Evolutionary conservation across 2,888 invertebrate genomes (phyloP).

Genomic region (Dromius quadrimaculatus): DNA sequence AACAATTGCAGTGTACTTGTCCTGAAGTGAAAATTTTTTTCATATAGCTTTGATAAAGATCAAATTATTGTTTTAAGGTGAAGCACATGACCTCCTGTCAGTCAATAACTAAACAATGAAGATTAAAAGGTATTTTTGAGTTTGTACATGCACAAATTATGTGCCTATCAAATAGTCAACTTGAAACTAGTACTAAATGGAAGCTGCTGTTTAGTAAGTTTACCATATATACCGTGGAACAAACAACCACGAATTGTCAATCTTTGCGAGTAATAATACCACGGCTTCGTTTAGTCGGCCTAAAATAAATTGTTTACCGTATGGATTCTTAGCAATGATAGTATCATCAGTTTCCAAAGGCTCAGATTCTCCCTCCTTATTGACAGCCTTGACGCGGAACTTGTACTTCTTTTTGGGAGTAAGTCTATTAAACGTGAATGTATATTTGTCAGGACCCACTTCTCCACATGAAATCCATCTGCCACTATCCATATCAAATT

Average conservation of each 20-base stretch:
- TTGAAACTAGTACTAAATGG: too few relatives aligned
- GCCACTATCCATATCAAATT: constrained; percentile 96
- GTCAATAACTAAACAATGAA: too few relatives aligned
- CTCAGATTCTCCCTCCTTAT: constrained; percentile 97
- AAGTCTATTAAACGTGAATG: constrained; percentile 88
- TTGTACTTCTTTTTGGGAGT: constrained; percentile 97
- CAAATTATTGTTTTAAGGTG: too few relatives aligned
- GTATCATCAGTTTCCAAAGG: constrained; percentile 91
- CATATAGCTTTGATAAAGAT: too few relatives aligned
- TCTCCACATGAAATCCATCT: constrained; percentile 97
- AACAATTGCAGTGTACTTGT: too few relatives aligned
- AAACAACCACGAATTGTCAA: constrained; percentile 31
- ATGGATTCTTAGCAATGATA: constrained; percentile 95
- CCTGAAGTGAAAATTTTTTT: too few relatives aligned
- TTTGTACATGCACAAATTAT: too few relatives aligned
- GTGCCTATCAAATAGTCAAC: too few relatives aligned
- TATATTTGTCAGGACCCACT: constrained; percentile 83
- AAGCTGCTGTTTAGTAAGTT: too few relatives aligned
- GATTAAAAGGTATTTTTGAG: too few relatives aligned
- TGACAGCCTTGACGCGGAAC: constrained; percentile 96
- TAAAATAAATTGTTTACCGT: constrained; percentile 71
- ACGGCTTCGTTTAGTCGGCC: constrained; percentile 40
- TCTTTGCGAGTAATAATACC: constrained; percentile 39
- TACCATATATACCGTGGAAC: constrained; percentile 28
- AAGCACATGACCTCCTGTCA: too few relatives aligned